Evolutionary conservation across 2,888 invertebrate genomes (phyloP), one percentile per base, ranked within the genome.

Genomic region (Cataglyphis altisquamis): DNA sequence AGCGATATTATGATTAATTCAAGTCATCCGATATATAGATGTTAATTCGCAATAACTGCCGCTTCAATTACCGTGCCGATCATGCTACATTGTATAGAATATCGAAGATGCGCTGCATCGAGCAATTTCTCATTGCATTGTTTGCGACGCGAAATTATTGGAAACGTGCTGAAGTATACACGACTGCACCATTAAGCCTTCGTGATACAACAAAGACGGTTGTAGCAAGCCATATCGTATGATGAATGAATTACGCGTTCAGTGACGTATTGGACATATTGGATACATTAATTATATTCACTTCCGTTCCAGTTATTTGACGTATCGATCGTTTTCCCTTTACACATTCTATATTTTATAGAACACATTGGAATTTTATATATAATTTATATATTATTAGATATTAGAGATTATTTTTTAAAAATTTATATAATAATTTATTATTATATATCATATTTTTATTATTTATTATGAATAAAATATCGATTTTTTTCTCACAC

Each of bases 91-190:
- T 80, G 45, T 70, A 25, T 25, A 72, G 72, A 83, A 84, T 82
- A 82, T 87, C 72, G 87, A 87, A 88, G 89, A 84, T 70, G 67
- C n/a, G 39, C 63, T 12, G 32, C 64, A 57, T 66, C 80, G 25
- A 77, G 80, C 36, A 48, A 39, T 84, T 83, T 73, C 89, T 73
- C 85, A n/a, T 52, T 9, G 62, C 48, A 81, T 86, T 86, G 86
- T 78, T 81, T 29, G 74, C 57, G 68, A 18, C 70, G 75, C 29
- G 77, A 88, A 88, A 90, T 90, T 90, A 90, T 89, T 83, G 89
- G 87, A 81, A 83, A 78, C 70, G 87, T 86, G 89, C 86, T 85
- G 89, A 88, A 88, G 85, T 86, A 87, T 74, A 85, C 63, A 67
- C 75, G 66, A 32, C 63, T 48, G 55, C 84, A 45, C 45, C 75